phyloP scores from a whole-genome alignment of 2,888 invertebrate species.

The Pseudanteris insignis region DNA sequence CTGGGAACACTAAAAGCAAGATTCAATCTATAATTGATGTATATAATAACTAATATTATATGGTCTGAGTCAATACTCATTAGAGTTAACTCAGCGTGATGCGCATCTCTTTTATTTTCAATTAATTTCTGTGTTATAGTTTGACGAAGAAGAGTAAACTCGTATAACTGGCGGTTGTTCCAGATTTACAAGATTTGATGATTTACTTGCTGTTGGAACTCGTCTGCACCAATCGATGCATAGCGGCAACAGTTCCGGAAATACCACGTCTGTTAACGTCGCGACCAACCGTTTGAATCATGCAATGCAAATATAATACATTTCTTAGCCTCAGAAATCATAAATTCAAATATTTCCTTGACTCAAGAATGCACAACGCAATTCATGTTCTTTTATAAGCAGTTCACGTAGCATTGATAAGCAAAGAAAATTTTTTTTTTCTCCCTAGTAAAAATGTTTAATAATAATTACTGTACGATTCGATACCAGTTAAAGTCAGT shows the following conservation, averaged over 20 bases:
- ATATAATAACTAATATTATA: too few species aligned
- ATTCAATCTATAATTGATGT: too few species aligned
- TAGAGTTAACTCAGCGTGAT: too few species aligned
- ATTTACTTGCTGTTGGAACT: constrained; percentile 17
- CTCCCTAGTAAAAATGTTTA: too few species aligned
- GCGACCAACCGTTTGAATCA: constrained; percentile 35
- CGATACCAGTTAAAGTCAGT: too few species aligned
- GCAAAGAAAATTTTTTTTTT: too few species aligned
- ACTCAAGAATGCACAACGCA: constrained; percentile 6
- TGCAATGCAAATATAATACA: constrained; percentile 15
- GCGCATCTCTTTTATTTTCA: too few species aligned
- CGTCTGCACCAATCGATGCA: constrained; percentile 30
- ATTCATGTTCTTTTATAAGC: background rate
- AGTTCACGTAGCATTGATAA: background rate
- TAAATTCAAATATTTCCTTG: background rate
- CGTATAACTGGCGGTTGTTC: background rate
- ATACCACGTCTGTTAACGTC: constrained; percentile 30
- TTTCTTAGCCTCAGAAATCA: constrained; percentile 7
- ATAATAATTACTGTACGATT: too few species aligned
- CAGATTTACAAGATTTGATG: background rate
- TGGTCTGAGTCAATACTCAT: too few species aligned
- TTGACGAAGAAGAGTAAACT: too few species aligned
- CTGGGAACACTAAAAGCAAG: too few species aligned
- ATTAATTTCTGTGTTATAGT: too few species aligned
- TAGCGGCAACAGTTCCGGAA: constrained; percentile 32